Conservation (phyloP, 35 echinoderm and acorn worm genomes). For the Chiridota heheva region DNA sequence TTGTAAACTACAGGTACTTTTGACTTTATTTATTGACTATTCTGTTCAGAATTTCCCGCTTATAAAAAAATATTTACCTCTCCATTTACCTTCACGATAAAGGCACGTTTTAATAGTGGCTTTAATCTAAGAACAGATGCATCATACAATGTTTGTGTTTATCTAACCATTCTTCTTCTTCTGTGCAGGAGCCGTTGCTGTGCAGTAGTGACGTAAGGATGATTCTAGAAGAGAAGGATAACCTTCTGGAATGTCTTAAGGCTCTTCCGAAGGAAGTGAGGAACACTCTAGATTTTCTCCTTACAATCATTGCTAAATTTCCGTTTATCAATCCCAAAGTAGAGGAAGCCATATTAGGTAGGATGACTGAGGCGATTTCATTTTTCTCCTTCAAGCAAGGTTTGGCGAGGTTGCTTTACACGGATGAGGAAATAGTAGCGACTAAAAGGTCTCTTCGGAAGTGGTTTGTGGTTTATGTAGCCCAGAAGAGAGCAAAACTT, state of each 20-base stretch:
- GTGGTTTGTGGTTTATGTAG: too few species aligned
- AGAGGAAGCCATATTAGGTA: constrained; percentile 41
- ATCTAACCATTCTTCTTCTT: background rate
- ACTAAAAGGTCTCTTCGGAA: too few species aligned
- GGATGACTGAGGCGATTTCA: constrained; percentile 24
- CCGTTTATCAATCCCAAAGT: constrained; percentile 32
- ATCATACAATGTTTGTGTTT: background rate
- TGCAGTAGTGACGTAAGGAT: background rate
- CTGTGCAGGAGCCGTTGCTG: background rate
- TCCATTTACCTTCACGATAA: background rate
- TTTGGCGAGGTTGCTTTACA: too few species aligned
- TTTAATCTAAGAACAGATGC: background rate
- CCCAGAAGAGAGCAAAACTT: too few species aligned
- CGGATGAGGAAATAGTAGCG: too few species aligned
- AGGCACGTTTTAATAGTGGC: background rate
- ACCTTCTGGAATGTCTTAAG: background rate
- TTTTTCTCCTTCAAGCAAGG: too few species aligned
- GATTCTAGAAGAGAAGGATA: background rate
- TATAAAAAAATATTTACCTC: background rate
- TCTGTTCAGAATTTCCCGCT: too few species aligned
- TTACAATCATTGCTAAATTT: constrained; percentile 12
- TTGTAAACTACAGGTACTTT: too few species aligned
- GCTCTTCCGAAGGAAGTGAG: constrained; percentile 8
- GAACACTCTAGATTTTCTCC: constrained; percentile 14
- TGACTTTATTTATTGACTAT: too few species aligned